A percentile compares a stretch with the other conserved stretches of the same genome.
Conservation (phyloP, 2,888 invertebrate genomes). For the Drosophila mayaguana region DNA sequence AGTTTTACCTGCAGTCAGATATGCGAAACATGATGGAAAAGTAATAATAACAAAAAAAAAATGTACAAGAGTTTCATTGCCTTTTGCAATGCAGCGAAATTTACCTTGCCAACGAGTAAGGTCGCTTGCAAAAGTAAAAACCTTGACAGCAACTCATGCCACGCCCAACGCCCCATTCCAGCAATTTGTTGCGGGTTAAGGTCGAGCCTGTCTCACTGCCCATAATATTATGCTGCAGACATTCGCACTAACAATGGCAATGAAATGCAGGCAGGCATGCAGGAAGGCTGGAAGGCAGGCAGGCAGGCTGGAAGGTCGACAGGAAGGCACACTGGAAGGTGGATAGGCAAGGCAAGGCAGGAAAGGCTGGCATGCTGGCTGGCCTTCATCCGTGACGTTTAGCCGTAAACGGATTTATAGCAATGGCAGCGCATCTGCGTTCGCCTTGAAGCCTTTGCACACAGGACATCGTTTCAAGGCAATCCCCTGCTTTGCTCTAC, state of each 20-base stretch:
- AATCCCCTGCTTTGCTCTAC: conserved; percentile 35
- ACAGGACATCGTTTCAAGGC: conserved; percentile 53
- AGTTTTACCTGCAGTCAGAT: conserved; percentile 21
- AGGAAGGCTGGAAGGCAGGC: background rate
- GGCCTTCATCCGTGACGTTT: conserved; percentile 58
- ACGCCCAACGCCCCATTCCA: conserved; percentile 54
- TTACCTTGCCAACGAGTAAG: conserved; percentile 61
- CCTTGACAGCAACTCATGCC: conserved; percentile 65
- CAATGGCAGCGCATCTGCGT: conserved; percentile 41
- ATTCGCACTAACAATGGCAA: conserved; percentile 69
- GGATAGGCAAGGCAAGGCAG: background rate
- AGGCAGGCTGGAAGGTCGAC: background rate
- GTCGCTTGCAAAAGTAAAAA: conserved; percentile 54
- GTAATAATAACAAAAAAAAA: conserved; percentile 16
- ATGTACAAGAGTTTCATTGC: conserved; percentile 56
- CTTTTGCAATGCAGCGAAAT: conserved; percentile 47
- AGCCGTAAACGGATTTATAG: conserved; percentile 71
- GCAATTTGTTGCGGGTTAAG: conserved; percentile 64
- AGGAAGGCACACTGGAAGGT: background rate
- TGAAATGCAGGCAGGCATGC: conserved; percentile 50
- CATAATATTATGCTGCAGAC: conserved; percentile 71
- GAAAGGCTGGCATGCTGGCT: background rate
- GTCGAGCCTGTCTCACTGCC: conserved; percentile 50
- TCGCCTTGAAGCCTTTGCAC: conserved; percentile 53
- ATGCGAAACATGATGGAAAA: conserved; percentile 29